A percentile compares a stretch with the other conserved stretches of the same genome.
Evolutionary conservation across 1,140 invertebrate genomes (phyloP).

Genomic region (Drosophila pruinosa): DNA sequence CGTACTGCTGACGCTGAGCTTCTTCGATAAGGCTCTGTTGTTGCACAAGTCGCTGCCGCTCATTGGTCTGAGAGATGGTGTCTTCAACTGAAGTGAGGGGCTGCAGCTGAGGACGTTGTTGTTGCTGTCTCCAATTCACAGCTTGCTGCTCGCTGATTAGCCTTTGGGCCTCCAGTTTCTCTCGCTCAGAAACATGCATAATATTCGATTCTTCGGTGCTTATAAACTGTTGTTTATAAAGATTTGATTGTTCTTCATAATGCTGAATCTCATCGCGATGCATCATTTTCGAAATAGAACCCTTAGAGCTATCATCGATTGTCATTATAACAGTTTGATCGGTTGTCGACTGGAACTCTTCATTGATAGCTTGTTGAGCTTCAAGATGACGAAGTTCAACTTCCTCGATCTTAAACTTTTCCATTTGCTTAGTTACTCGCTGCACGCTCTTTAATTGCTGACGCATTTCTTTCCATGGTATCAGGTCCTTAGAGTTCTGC

Average conservation of each 20-base stretch:
- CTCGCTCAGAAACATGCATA: slow-evolving; percentile 69
- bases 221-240: slow-evolving; percentile 68
- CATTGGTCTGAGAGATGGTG: slow-evolving; percentile 64
- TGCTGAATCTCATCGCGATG: slow-evolving; percentile 61
- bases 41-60: slow-evolving; percentile 44
- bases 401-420: slow-evolving; percentile 81
- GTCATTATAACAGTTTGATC: slow-evolving; percentile 55
- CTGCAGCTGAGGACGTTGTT: slow-evolving; percentile 61
- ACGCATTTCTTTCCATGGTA: slow-evolving; percentile 82
- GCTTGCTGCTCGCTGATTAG: slow-evolving; percentile 65
- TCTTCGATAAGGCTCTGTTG: slow-evolving; percentile 67
- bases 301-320: slow-evolving; percentile 73
- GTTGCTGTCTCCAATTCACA: slow-evolving; percentile 71
- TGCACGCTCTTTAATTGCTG: slow-evolving; percentile 79
- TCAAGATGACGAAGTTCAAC: slow-evolving; percentile 69
- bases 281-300: slow-evolving; percentile 70
- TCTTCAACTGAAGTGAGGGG: slow-evolving; percentile 78
- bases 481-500: slow-evolving; percentile 65
- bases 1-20: slow-evolving; percentile 63
- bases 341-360: slow-evolving; percentile 51
- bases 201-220: slow-evolving; percentile 78
- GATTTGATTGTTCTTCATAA: slow-evolving; percentile 63
- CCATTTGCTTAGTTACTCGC: slow-evolving; percentile 72
- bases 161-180: slow-evolving; percentile 71
- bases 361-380: slow-evolving; percentile 54